Conservation (phyloP, 2,113 vertebrate species). For the Hyaena hyaena region DNA sequence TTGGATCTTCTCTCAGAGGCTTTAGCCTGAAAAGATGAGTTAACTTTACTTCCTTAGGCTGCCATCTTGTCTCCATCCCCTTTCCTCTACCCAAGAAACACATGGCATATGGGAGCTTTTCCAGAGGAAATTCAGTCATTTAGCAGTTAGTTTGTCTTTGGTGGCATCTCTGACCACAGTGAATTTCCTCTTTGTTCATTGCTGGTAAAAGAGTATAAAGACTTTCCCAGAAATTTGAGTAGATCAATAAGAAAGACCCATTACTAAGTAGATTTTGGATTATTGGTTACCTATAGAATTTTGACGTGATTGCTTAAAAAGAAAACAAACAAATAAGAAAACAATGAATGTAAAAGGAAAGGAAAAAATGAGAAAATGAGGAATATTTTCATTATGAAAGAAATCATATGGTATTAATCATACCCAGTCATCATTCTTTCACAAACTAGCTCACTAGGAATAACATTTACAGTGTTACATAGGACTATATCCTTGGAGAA, state of each 20-base stretch:
- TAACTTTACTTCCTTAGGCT: background rate
- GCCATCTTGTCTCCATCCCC: background rate
- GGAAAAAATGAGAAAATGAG: background rate
- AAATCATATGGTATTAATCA: background rate
- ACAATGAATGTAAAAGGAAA: background rate
- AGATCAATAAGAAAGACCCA: background rate
- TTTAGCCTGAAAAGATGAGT: background rate
- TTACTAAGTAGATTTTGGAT: background rate
- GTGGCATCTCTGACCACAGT: background rate
- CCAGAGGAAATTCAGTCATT: background rate
- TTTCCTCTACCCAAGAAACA: background rate
- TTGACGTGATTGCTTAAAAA: background rate
- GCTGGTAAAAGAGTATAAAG: background rate
- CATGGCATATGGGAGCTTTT: background rate
- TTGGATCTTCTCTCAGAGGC: background rate
- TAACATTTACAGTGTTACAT: conserved; percentile 52
- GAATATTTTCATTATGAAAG: background rate
- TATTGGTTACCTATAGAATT: background rate
- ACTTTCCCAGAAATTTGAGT: background rate
- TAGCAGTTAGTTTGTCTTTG: background rate
- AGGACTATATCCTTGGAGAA: conserved; percentile 45
- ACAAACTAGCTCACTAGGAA: conserved; percentile 19
- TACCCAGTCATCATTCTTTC: background rate
- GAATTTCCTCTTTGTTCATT: background rate
- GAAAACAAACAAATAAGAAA: background rate